phyloP scores from a whole-genome alignment of 2,797 vertebrate species.

The Mustela erminea region DNA sequence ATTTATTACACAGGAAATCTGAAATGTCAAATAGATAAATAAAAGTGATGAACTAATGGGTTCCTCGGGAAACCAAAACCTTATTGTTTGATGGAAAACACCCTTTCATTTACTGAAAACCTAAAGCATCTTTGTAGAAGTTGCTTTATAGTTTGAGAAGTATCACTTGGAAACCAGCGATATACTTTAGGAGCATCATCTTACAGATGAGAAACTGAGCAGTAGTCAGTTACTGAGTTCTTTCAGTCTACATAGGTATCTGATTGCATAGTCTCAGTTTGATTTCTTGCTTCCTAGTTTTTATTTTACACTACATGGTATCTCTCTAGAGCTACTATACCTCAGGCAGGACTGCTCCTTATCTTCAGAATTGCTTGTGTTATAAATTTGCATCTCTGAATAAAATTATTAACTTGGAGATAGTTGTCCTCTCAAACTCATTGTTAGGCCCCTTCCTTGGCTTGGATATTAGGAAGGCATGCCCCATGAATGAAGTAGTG shows the following conservation, averaged over 20 bases:
- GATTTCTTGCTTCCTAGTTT: not conserved
- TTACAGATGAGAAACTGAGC: not conserved
- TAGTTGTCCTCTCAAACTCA: not conserved
- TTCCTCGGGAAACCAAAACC: not conserved
- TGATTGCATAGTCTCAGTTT: not conserved
- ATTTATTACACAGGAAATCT: not conserved
- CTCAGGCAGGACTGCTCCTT: not conserved
- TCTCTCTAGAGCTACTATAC: not conserved
- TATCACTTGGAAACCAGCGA: not conserved
- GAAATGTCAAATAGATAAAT: not conserved
- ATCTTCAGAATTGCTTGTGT: not conserved
- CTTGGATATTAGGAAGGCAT: not conserved
- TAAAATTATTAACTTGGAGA: not conserved
- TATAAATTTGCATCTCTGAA: not conserved
- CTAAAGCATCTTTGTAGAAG: not conserved
- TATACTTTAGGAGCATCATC: not conserved
- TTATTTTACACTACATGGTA: not conserved
- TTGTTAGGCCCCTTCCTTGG: not conserved
- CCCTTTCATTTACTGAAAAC: not conserved
- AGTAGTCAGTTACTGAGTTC: not conserved
- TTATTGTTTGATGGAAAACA: not conserved
- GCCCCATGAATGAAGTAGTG: not conserved
- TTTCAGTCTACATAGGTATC: not conserved
- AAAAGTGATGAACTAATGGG: not conserved
- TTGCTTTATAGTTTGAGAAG: not conserved